These are phyloP conservation scores for Cyprinodon variegatus DNA, from an alignment of 2,113 vertebrate genomes.

Conservation along the genomic window DNA sequence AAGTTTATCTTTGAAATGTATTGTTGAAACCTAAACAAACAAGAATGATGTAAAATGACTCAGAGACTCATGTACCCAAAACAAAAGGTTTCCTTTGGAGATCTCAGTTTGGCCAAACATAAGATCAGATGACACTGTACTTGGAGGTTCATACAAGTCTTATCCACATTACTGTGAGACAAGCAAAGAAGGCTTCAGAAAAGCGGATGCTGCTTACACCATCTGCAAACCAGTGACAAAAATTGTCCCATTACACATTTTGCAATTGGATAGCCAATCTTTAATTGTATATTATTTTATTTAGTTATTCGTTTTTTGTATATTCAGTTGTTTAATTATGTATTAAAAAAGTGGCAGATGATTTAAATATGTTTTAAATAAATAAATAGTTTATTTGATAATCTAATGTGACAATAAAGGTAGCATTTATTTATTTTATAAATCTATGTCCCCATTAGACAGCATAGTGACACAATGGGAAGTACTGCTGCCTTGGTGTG, in stretches of 20 bases:
- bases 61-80: background rate
- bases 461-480: too few species aligned
- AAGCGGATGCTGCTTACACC: background rate
- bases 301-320: too few species aligned
- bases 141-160: background rate
- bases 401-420: too few species aligned
- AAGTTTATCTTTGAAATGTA: background rate
- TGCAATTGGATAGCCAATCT: too few species aligned
- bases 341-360: too few species aligned
- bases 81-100: background rate
- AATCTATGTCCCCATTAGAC: too few species aligned
- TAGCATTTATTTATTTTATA: too few species aligned
- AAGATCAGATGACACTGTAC: background rate
- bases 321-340: too few species aligned
- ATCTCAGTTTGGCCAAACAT: constrained; percentile 1
- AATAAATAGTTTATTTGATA: too few species aligned
- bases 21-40: background rate
- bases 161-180: background rate
- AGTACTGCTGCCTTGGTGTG: too few species aligned
- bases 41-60: background rate
- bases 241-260: background rate
- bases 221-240: background rate
- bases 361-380: too few species aligned
- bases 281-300: too few species aligned
- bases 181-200: background rate